A percentile compares a stretch with the other conserved stretches of the same genome.
Conservation (phyloP, 2,797 vertebrate species). For the Molossus alvarezi region DNA sequence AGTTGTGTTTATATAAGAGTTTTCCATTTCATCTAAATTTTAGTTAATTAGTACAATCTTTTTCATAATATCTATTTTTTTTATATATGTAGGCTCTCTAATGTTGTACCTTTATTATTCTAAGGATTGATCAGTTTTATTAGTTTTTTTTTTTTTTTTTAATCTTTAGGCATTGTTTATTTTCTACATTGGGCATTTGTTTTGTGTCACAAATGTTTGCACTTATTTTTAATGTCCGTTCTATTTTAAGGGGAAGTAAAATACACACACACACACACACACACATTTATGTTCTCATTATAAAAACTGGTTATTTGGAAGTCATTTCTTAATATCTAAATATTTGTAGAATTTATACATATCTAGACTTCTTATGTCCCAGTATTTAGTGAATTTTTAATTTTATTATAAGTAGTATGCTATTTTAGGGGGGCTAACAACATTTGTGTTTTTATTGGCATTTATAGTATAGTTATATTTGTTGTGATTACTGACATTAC, state of each 20-base stretch:
- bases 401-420: not conserved
- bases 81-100: not conserved
- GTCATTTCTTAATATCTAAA: not conserved
- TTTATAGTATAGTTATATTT: not conserved
- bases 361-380: not conserved
- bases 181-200: not conserved
- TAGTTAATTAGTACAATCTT: not conserved
- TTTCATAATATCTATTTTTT: not conserved
- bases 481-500: not conserved
- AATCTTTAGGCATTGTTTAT: not conserved
- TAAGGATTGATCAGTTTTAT: not conserved
- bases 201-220: not conserved
- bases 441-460: not conserved
- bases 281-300: not conserved
- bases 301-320: not conserved
- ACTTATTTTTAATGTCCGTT: not conserved
- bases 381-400: not conserved
- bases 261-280: not conserved
- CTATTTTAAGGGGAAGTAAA: not conserved
- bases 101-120: not conserved
- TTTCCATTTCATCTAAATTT: not conserved
- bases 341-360: not conserved
- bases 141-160: too few relatives aligned
- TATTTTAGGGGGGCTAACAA: not conserved
- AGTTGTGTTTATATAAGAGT: not conserved